Percentiles rank a stretch among this genome's conserved stretches.
phyloP scores from a whole-genome alignment of 2,797 vertebrate species.

The Orestias chungarensis region DNA sequence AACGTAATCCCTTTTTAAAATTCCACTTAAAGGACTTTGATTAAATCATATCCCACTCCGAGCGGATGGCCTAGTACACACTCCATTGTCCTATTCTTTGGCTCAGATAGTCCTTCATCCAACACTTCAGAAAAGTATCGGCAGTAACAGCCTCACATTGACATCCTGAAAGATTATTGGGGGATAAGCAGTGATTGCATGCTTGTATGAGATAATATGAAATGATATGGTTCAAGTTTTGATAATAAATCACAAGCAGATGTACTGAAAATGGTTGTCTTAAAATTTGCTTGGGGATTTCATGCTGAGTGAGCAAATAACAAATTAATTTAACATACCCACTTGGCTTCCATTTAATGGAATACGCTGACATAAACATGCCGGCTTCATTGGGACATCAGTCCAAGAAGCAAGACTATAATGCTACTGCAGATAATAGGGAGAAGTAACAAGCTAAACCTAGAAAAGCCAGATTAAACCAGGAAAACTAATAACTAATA shows the following conservation, averaged over 20 bases:
- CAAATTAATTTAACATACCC: constrained; percentile 3
- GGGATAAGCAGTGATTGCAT: background rate
- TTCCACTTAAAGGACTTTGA: background rate
- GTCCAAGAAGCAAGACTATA: constrained; percentile 1
- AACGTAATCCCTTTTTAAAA: background rate
- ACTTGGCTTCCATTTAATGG: background rate
- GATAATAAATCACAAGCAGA: background rate
- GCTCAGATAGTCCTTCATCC: background rate
- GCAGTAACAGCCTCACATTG: background rate
- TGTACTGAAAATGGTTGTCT: background rate
- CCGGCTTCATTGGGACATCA: background rate
- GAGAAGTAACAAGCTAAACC: constrained; percentile 3
- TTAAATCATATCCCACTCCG: background rate
- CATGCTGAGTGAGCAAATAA: constrained; percentile 6
- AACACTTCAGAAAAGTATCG: background rate
- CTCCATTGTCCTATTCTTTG: background rate
- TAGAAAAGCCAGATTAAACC: constrained; percentile 9
- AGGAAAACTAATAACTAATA: too few species aligned
- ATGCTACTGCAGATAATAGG: background rate
- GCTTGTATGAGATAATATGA: background rate
- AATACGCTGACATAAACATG: background rate
- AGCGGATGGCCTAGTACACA: background rate
- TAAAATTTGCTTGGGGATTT: background rate
- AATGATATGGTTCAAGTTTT: background rate
- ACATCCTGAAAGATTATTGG: background rate